These are phyloP conservation scores for Lepas anatifera DNA, from an alignment of 2,888 invertebrate species.

Conservation along the genomic window DNA sequence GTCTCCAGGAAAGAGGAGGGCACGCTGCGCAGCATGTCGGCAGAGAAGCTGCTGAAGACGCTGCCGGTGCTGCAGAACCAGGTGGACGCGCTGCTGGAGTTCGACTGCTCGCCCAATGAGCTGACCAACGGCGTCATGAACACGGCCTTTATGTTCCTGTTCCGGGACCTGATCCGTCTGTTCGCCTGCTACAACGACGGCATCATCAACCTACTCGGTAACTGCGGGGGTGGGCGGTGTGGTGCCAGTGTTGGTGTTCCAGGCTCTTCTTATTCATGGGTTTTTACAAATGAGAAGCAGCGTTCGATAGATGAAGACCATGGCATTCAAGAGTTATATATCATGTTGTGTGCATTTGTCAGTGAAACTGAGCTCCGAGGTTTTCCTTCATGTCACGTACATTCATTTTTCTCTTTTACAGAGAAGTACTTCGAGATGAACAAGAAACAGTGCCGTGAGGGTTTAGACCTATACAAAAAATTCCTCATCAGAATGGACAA, in stretches of 20 bases:
- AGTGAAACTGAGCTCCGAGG: too few relatives aligned
- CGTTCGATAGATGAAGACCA: too few relatives aligned
- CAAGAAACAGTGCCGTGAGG: constrained; percentile 88
- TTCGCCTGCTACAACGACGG: constrained; percentile 99
- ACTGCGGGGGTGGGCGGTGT: too few relatives aligned
- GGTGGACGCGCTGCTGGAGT: constrained; percentile 88
- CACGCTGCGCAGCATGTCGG: constrained; percentile 88
- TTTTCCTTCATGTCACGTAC: too few relatives aligned
- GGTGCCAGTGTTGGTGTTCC: too few relatives aligned
- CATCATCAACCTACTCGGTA: constrained; percentile 87
- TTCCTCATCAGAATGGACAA: constrained; percentile 97
- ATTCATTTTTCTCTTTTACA: too few relatives aligned
- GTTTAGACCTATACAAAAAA: constrained; percentile 95
- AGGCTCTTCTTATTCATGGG: too few relatives aligned
- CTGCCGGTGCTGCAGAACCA: constrained; percentile 90
- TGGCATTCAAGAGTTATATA: constrained; percentile 14
- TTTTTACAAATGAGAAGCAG: too few relatives aligned
- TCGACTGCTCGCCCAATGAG: constrained; percentile 93
- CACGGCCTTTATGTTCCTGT: constrained; percentile 97
- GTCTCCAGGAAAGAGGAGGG: constrained; percentile 84
- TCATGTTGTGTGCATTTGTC: too few relatives aligned
- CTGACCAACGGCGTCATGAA: constrained; percentile 97
- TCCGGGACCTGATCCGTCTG: constrained; percentile 94
- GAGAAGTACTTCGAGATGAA: constrained; percentile 99
- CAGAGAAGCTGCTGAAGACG: constrained; percentile 92